Percentiles rank a stretch among this genome's conserved stretches.
Conservation (phyloP, 23 tunicate species). For the Pegea sp. region DNA sequence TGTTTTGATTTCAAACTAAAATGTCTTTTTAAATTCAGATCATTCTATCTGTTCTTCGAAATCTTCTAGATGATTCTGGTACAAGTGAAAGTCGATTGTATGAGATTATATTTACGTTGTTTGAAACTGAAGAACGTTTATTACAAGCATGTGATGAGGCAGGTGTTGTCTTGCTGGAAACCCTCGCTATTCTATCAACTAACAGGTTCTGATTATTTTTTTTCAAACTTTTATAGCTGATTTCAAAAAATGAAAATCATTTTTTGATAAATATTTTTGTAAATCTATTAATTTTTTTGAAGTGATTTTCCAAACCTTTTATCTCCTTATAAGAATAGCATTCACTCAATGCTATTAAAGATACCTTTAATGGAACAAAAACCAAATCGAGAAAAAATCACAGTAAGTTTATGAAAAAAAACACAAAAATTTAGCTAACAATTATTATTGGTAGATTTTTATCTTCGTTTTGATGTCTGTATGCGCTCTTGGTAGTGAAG, state of each 20-base stretch:
- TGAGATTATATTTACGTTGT: slow-evolving; percentile 6
- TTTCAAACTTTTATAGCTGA: no score
- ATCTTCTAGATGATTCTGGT: slow-evolving; percentile 7
- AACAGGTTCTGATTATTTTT: no score
- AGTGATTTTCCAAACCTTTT: no score
- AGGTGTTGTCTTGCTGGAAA: slow-evolving; percentile 21
- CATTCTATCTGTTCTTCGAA: slow-evolving; percentile 18
- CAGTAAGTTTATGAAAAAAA: no score
- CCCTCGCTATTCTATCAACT: slow-evolving; percentile 31
- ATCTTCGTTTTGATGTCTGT: slow-evolving; percentile 15
- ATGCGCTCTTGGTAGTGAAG: slow-evolving; percentile 7
- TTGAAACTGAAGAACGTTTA: slow-evolving; percentile 7
- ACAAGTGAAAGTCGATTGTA: slow-evolving; percentile 8
- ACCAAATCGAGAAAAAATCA: no score
- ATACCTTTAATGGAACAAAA: no score
- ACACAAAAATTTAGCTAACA: no score
- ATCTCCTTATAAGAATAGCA: no score
- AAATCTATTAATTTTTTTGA: no score
- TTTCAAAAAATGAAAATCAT: no score
- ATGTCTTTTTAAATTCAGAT: slow-evolving; percentile 13
- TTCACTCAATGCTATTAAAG: no score
- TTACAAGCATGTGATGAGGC: slow-evolving; percentile 4
- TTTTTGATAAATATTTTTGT: no score
- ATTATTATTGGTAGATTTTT: slow-evolving; percentile 20
- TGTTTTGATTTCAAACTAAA: background rate